These are phyloP conservation scores for Coenonympha glycerion DNA, from an alignment of 2,888 invertebrate species.

Conservation along the genomic window DNA sequence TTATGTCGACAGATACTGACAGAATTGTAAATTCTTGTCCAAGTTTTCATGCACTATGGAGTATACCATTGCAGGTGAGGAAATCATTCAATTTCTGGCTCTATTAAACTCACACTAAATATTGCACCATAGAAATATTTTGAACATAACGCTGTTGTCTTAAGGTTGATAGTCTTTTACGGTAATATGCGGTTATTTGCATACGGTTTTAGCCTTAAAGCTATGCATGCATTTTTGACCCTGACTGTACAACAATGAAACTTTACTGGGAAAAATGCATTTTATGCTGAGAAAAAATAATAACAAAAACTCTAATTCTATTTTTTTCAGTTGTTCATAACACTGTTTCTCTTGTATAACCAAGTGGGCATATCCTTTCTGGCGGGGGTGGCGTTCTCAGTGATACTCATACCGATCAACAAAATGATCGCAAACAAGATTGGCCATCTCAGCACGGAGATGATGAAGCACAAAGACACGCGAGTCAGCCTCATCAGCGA, in stretches of 20 bases:
- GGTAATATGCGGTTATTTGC: too few species aligned
- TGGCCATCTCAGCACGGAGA: constrained; percentile 85
- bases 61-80: constrained; percentile 90
- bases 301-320: constrained; percentile 5
- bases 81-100: not conserved
- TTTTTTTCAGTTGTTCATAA: constrained; percentile 81
- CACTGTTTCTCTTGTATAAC: constrained; percentile 86
- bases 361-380: constrained; percentile 95
- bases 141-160: too few species aligned
- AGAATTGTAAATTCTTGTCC: constrained; percentile 96
- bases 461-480: constrained; percentile 94
- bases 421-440: constrained; percentile 92
- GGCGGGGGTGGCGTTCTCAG: constrained; percentile 90
- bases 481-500: constrained; percentile 92
- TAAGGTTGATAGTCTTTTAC: too few species aligned
- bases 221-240: too few species aligned
- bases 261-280: too few species aligned
- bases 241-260: too few species aligned
- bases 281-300: too few species aligned
- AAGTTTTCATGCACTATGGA: constrained; percentile 98
- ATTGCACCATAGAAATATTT: too few species aligned
- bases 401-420: constrained; percentile 94
- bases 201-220: too few species aligned
- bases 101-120: too few species aligned
- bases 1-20: constrained; percentile 97